Percentiles rank a stretch among this genome's conserved stretches.
phyloP scores from a whole-genome alignment of 2,888 invertebrate genomes.

The Chloroclysta siterata region DNA sequence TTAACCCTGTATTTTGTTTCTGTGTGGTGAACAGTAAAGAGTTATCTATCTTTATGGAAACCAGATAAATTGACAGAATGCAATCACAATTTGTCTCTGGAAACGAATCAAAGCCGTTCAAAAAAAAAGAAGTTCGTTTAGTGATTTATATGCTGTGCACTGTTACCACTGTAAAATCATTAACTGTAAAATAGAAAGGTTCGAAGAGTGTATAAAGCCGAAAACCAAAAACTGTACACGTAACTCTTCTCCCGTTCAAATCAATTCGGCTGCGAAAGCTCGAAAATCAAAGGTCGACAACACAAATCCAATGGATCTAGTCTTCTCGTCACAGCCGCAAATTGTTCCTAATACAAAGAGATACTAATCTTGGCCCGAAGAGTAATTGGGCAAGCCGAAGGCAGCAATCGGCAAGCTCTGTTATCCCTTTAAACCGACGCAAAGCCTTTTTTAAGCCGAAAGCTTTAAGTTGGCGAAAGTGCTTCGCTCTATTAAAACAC shows the following conservation, averaged over 20 bases:
- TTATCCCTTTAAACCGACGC: conserved; percentile 83
- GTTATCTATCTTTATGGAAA: no score
- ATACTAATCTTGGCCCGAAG: conserved; percentile 73
- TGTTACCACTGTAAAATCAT: no score
- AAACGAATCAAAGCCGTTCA: no score
- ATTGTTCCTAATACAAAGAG: conserved; percentile 57
- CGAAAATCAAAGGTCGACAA: conserved; percentile 43
- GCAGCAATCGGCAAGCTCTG: conserved; percentile 73
- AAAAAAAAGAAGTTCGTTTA: no score
- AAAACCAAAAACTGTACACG: conserved; percentile 5
- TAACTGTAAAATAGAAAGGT: no score
- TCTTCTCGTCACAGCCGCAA: conserved; percentile 50
- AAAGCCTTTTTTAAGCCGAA: conserved; percentile 84
- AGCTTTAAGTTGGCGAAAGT: conserved; percentile 84
- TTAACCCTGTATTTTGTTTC: no score
- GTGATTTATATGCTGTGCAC: no score
- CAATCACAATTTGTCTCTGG: no score
- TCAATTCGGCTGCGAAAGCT: conserved; percentile 22
- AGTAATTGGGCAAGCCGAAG: conserved; percentile 79
- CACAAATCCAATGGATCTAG: conserved; percentile 44
- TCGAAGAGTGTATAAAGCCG: not conserved
- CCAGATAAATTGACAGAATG: no score
- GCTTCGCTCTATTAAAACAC: conserved; percentile 81
- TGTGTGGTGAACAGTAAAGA: no score
- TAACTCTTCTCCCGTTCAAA: not conserved